Conservation (phyloP, 2,797 vertebrate genomes). For the Sebastes hubbsi region DNA sequence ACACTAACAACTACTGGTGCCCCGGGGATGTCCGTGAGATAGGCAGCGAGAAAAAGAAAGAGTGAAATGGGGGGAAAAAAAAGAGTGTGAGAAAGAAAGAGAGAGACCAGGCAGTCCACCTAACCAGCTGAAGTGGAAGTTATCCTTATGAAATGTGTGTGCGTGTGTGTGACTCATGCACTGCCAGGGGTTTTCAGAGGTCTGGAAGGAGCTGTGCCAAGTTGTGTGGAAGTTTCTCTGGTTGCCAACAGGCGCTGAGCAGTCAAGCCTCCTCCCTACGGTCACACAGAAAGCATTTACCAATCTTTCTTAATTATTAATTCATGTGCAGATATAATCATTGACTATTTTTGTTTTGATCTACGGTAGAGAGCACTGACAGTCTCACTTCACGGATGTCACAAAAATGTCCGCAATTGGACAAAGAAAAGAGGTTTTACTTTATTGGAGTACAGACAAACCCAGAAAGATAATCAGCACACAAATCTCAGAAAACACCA, state of each 20-base stretch:
- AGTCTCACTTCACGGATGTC: not conserved
- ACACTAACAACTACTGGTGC: constrained; percentile 78
- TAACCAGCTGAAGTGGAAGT: constrained; percentile 83
- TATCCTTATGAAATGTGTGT: constrained; percentile 72
- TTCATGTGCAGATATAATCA: constrained; percentile 6
- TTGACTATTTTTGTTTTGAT: not conserved
- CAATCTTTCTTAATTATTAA: constrained; percentile 17
- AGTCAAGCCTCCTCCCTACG: constrained; percentile 25
- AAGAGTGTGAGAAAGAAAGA: constrained; percentile 51
- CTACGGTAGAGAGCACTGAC: not conserved
- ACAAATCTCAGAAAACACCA: constrained; percentile 1
- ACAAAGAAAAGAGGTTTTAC: constrained; percentile 2
- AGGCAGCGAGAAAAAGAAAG: constrained; percentile 65
- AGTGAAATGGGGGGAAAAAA: constrained; percentile 52
- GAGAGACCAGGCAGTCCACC: constrained; percentile 70
- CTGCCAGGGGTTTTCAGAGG: constrained; percentile 70
- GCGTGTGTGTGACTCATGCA: constrained; percentile 67
- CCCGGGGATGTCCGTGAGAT: constrained; percentile 72
- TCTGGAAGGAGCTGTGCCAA: constrained; percentile 74
- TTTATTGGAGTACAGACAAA: not conserved
- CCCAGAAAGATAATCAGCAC: not conserved
- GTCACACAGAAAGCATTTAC: constrained; percentile 28
- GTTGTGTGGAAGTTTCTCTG: constrained; percentile 69
- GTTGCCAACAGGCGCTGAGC: constrained; percentile 67
- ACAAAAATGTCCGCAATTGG: not conserved